Evolutionary conservation across 53 echinoderm and acorn worm genomes (phyloP), one percentile per base, ranked within the genome.

Genomic region (Crossaster papposus): DNA sequence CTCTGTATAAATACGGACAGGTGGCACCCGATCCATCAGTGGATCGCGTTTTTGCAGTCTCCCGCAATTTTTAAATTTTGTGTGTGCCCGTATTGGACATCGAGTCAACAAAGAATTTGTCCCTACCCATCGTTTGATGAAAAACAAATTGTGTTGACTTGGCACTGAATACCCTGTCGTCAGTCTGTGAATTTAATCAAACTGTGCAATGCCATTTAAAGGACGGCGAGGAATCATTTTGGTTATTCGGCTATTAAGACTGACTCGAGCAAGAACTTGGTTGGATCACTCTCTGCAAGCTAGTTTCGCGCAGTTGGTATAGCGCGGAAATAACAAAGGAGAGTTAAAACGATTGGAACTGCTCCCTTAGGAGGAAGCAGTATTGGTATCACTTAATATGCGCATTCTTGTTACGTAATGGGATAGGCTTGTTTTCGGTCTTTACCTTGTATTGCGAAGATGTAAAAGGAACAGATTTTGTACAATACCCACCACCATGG

Each of bases 1-100:
- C 54, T 37, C 79, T 23, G 32, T 51, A 32, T 36, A 81, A 81
- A 81, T 23, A 81, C 34, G 63, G 81, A 81, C 81, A 81, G 81
- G 81, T 81, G 81, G 68, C n/a, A 12, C 24, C 28, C 20, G 28
- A 44, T 44, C 20, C 7, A 44, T 44, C 44, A 28, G 68, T n/a
- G 4, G 58, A 58, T 58, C 58, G 17, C 22, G 15, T 4, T 58
- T 58, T 54, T 54, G 17, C 74, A 74, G 74, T 0, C 4, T n/a
- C 62, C 7, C 0, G 62, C 17, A 17, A 62, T 20, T 62, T 62
- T 14, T 44, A 7, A 7, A 5, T 44, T 44, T 44, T 26, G 4
- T 17, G 26, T 23, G 4, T 0, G n/a, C 11, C 68, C 2, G 28
- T 68, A 68, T 68, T 11, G 68, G 22, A n/a, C 28, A 68, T 23